A percentile compares a stretch with the other conserved stretches of the same genome.
These are phyloP conservation scores for Megastigmus dorsalis DNA, from an alignment of 2,888 invertebrate genomes.

Conservation along the genomic window DNA sequence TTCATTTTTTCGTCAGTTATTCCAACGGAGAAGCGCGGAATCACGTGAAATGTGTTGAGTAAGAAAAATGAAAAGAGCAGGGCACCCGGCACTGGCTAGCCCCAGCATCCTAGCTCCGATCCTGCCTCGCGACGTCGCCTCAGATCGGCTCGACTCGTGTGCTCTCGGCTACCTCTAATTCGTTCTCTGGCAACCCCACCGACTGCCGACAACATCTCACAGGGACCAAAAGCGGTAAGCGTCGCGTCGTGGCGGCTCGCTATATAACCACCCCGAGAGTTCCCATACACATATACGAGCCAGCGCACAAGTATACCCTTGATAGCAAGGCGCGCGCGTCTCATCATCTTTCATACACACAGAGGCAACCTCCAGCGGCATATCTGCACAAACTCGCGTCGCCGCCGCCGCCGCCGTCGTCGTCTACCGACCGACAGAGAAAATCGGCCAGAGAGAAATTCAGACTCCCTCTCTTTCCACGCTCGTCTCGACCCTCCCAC, in stretches of 20 bases:
- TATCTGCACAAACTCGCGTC: too few relatives aligned
- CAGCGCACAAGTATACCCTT: too few relatives aligned
- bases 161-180: not conserved
- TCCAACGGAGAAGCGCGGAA: too few relatives aligned
- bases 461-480: constrained; percentile 51
- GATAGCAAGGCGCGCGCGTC: constrained; percentile 64
- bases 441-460: constrained; percentile 57
- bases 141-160: not conserved
- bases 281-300: not conserved
- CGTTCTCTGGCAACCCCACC: constrained; percentile 41
- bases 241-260: not conserved
- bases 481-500: too few relatives aligned
- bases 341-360: constrained; percentile 70
- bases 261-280: not conserved
- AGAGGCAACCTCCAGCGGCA: constrained; percentile 57
- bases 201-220: constrained; percentile 64
- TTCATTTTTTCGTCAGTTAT: too few relatives aligned
- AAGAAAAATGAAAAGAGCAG: not conserved
- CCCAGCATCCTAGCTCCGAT: constrained; percentile 3
- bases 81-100: not conserved
- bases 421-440: constrained; percentile 53
- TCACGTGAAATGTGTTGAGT: not conserved
- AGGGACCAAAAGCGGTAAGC: too few relatives aligned
- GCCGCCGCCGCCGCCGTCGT: constrained; percentile 56
- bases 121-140: constrained; percentile 9